These are phyloP conservation scores for Spea bombifrons DNA, from an alignment of 2,113 vertebrate genomes.

Conservation along the genomic window DNA sequence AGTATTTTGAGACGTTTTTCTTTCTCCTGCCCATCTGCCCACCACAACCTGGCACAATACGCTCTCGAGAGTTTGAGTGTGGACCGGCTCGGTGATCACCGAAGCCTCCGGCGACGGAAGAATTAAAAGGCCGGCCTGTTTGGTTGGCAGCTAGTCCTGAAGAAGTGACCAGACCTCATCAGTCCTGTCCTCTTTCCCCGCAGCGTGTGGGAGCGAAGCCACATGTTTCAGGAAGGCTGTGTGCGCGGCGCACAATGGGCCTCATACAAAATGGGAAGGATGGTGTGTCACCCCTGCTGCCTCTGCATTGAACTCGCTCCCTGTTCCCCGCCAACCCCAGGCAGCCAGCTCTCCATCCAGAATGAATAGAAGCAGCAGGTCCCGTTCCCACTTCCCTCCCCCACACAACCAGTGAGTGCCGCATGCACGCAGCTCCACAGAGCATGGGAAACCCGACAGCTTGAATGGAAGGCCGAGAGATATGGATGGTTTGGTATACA, in stretches of 20 bases:
- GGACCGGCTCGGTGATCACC: too few species aligned
- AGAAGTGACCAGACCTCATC: too few species aligned
- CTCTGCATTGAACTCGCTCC: slow-evolving; percentile 19
- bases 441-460: slow-evolving; percentile 41
- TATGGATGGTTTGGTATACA: neutral
- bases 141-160: too few species aligned
- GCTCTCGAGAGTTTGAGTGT: too few species aligned
- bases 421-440: slow-evolving; percentile 13
- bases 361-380: slow-evolving; percentile 43
- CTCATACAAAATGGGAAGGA: slow-evolving; percentile 13
- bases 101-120: too few species aligned
- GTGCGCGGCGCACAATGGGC: slow-evolving; percentile 22
- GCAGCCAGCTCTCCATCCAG: neutral
- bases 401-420: neutral
- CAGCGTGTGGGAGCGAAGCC: slow-evolving; percentile 36
- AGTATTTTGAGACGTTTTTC: too few species aligned
- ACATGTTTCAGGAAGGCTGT: slow-evolving; percentile 30
- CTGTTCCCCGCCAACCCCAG: neutral
- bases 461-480: neutral
- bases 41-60: too few species aligned
- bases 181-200: neutral
- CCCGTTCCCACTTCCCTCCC: slow-evolving; percentile 19
- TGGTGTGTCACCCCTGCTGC: slow-evolving; percentile 33
- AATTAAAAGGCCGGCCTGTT: too few species aligned
- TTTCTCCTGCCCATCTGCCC: too few species aligned